Evolutionary conservation across 2,888 invertebrate species (phyloP).

Genomic region (Eristalinus sepulchralis): DNA sequence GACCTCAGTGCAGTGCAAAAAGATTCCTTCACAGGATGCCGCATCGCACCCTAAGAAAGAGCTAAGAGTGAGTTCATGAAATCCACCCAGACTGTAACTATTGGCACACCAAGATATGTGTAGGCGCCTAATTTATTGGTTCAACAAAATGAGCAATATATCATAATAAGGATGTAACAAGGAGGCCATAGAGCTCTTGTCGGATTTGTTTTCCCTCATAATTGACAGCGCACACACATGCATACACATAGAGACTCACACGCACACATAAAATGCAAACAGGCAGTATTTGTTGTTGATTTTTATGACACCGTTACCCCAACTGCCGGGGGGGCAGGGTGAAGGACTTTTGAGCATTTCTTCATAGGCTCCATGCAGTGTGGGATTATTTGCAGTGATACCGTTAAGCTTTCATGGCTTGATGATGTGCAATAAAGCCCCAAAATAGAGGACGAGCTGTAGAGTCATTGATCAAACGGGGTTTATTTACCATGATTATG

Average conservation of each 20-base stretch:
- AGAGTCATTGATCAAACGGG: not conserved
- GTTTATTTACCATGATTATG: not conserved
- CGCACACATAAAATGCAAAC: not conserved
- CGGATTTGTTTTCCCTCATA: constrained; percentile 4
- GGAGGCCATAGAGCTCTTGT: not conserved
- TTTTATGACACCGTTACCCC: not conserved
- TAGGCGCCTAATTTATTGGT: constrained; percentile 27
- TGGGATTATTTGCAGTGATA: not conserved
- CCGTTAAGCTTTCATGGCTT: not conserved
- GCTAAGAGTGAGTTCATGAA: not conserved
- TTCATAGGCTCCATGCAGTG: not conserved
- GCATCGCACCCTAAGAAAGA: no score
- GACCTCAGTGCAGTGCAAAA: no score
- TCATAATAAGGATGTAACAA: constrained; percentile 29
- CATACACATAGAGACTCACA: not conserved
- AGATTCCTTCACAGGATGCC: no score
- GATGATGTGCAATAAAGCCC: not conserved
- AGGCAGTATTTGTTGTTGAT: not conserved
- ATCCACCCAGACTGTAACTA: not conserved
- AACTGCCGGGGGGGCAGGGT: not conserved
- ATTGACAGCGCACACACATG: constrained; percentile 4
- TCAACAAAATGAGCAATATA: constrained; percentile 21
- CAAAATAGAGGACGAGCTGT: not conserved
- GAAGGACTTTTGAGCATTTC: not conserved
- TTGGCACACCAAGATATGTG: not conserved